Evolutionary conservation across 2,888 invertebrate species (phyloP), one percentile per base, ranked within the genome.

Genomic region (Sialis fuliginosa): DNA sequence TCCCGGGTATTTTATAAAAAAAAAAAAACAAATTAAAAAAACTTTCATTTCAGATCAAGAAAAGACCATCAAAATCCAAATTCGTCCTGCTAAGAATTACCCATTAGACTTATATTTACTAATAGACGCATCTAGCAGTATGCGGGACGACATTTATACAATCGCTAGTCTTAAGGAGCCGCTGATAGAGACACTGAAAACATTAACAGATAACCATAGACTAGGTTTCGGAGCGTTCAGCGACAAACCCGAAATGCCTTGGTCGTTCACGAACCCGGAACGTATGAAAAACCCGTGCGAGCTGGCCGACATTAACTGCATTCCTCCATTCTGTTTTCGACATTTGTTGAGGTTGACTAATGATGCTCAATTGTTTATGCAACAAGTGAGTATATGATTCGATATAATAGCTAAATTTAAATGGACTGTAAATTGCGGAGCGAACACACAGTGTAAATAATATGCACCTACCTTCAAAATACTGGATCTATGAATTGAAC

Each of bases 51-150:
- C 58, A 77, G 77, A 72, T 13, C 71, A 75, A 54, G 71, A 75
- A 1, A 67, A 72, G 54, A 74, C 69, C 52, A 62, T 84, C 40
- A 67, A 72, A 51, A 70, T 85, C 52, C 65, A 70, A n/a, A 85
- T 79, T 57, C 70, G 81, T 45, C 80, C 86, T 45, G 87, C 89
- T 7, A 77, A 79, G 61, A 86, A 93, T 62, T 89, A 90, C 58
- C 82, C 82, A 6, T 70, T 93, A 39, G 92, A 92, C 61, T 68
- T 92, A 39, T 93, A 92, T 64, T 89, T 87, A 58, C 68, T 93
- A 54, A 90, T 92, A 85, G 92, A 92, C 62, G 69, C 91, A 48
- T 90, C 91, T 2, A 80, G 81, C 69, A 87, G 90, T 2, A 92
- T 92, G 93, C 74, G 74, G 57, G 83, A 87, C 53, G 89, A 91